Evolutionary conservation across 2,797 vertebrate genomes (phyloP).

Genomic region (Anolis apletophallus): DNA sequence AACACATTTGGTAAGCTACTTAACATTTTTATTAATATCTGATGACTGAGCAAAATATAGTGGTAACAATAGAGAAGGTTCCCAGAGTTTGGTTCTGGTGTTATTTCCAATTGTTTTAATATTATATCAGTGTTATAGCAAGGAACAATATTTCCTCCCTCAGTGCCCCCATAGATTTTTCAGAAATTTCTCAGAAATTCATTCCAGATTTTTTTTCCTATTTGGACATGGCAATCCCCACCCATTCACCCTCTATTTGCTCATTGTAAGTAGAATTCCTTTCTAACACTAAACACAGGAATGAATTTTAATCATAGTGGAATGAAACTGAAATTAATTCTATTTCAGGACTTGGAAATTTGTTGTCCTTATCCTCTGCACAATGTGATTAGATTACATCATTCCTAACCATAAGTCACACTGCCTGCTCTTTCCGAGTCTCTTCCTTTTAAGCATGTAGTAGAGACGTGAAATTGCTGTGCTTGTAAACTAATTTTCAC

Average conservation of each 20-base stretch:
- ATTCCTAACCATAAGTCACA: neutral
- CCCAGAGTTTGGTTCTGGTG: too few species aligned
- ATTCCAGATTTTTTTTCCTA: neutral
- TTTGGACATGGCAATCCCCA: too few species aligned
- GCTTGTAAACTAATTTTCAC: neutral
- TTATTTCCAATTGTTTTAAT: too few species aligned
- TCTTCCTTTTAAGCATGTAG: neutral
- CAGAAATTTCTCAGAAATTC: neutral
- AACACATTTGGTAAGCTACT: constrained; percentile 1
- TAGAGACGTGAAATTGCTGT: too few species aligned
- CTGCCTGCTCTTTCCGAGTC: neutral
- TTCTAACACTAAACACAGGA: too few species aligned
- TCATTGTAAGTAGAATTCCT: neutral
- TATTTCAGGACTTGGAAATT: neutral
- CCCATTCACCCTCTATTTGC: too few species aligned
- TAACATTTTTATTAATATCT: neutral
- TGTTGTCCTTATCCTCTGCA: neutral
- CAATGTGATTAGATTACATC: neutral
- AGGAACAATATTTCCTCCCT: too few species aligned
- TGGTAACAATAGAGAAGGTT: too few species aligned
- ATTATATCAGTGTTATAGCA: too few species aligned
- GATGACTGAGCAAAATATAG: neutral
- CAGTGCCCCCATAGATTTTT: too few species aligned
- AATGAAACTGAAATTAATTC: neutral
- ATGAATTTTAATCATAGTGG: too few species aligned